Conservation (phyloP, 2,113 vertebrate species). For the Anolis carolinensis region DNA sequence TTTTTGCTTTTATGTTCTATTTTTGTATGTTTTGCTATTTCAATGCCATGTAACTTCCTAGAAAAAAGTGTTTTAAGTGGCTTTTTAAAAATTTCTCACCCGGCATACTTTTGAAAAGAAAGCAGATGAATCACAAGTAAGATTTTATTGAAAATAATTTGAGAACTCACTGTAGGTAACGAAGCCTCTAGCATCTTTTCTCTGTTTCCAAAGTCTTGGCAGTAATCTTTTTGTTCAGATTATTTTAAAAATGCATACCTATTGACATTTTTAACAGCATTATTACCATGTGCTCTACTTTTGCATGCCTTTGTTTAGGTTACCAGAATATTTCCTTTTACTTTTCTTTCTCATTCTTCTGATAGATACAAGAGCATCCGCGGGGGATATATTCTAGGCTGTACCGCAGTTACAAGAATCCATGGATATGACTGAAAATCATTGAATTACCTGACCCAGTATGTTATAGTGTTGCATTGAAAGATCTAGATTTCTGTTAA, state of each 20-base stretch:
- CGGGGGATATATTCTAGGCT: too few species aligned
- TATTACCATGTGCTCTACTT: not conserved
- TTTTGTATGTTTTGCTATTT: slow-evolving; percentile 66
- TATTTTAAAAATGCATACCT: not conserved
- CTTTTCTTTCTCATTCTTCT: slow-evolving; percentile 15
- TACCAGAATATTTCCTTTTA: slow-evolving; percentile 2
- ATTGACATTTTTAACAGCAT: slow-evolving; percentile 10
- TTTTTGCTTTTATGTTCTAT: slow-evolving; percentile 56
- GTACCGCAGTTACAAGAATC: too few species aligned
- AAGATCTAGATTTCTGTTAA: too few species aligned
- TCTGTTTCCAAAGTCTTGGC: slow-evolving; percentile 14
- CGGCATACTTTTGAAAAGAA: slow-evolving; percentile 46
- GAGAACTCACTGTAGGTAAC: slow-evolving; percentile 10
- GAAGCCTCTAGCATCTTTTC: not conserved
- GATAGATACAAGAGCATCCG: too few species aligned
- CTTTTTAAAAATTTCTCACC: slow-evolving; percentile 49
- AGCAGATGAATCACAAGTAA: slow-evolving; percentile 21
- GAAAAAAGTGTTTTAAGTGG: slow-evolving; percentile 56
- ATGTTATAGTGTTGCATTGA: too few species aligned
- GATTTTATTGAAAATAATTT: not conserved
- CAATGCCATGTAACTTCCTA: slow-evolving; percentile 51
- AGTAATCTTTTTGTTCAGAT: not conserved
- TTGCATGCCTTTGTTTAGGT: slow-evolving; percentile 26
- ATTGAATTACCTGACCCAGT: too few species aligned
- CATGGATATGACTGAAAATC: too few species aligned